These are phyloP conservation scores for Polyergus mexicanus DNA, from an alignment of 1,140 invertebrate genomes.

Conservation along the genomic window DNA sequence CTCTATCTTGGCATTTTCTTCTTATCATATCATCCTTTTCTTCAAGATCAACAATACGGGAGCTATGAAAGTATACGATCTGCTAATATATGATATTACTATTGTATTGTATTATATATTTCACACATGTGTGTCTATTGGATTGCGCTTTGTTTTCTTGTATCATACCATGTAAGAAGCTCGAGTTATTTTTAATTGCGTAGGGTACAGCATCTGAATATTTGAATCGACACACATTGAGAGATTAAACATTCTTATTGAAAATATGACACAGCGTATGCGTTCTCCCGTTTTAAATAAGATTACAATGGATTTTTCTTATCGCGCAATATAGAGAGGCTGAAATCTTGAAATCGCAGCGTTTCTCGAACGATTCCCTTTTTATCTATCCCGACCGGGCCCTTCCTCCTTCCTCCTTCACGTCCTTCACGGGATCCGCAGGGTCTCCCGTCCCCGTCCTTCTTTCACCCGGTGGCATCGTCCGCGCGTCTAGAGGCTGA, in stretches of 20 bases:
- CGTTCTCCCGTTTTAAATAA: not conserved
- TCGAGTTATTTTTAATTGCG: not conserved
- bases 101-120: too few species aligned
- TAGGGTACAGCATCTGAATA: not conserved
- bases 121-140: too few species aligned
- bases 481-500: slow-evolving; percentile 73
- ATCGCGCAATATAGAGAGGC: too few species aligned
- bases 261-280: not conserved
- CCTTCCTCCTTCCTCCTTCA: slow-evolving; percentile 63
- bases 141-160: not conserved
- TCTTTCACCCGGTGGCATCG: slow-evolving; percentile 75
- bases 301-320: not conserved
- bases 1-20: not conserved
- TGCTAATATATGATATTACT: not conserved
- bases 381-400: slow-evolving; percentile 55
- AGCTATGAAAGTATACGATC: not conserved
- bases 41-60: not conserved
- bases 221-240: not conserved
- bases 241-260: not conserved
- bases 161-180: not conserved
- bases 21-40: not conserved
- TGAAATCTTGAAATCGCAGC: slow-evolving; percentile 3
- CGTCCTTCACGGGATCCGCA: slow-evolving; percentile 64
- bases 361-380: slow-evolving; percentile 36
- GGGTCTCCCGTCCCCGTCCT: slow-evolving; percentile 68